phyloP scores from a whole-genome alignment of 2,888 invertebrate species.

The Coremacera marginata region DNA sequence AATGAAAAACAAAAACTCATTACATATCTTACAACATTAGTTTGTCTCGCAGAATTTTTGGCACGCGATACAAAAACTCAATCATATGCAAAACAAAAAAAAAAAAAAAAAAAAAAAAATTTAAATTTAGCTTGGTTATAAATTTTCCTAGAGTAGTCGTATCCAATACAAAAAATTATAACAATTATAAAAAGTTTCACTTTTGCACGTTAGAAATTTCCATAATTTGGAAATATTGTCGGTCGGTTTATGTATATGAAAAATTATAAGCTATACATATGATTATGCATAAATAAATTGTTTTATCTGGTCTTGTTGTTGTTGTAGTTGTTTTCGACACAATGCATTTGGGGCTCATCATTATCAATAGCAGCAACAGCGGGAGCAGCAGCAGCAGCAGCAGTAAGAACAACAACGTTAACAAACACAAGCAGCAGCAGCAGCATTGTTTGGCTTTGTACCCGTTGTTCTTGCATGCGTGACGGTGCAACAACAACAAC shows the following conservation, averaged over 20 bases:
- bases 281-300: not conserved
- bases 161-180: not conserved
- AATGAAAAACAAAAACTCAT: no score
- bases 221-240: slow-evolving; percentile 14
- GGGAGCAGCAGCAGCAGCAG: slow-evolving; percentile 4
- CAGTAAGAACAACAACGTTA: slow-evolving; percentile 27
- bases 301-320: not conserved
- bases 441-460: slow-evolving; percentile 52
- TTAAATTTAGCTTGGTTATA: not conserved
- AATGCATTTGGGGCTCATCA: slow-evolving; percentile 12
- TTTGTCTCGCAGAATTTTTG: no score
- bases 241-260: not conserved
- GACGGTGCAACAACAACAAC: slow-evolving; percentile 55
- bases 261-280: not conserved
- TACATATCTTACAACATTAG: no score
- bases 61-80: no score
- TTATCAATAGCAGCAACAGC: not conserved
- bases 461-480: slow-evolving; percentile 62
- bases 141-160: not conserved
- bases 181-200: slow-evolving; percentile 6
- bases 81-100: no score
- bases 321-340: slow-evolving; percentile 18
- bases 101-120: no score
- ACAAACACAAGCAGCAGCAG: slow-evolving; percentile 15
- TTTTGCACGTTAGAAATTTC: not conserved